Evolutionary conservation across 2,888 invertebrate genomes (phyloP), one percentile per base, ranked within the genome.

Genomic region (Troglohyphantes excavatus): DNA sequence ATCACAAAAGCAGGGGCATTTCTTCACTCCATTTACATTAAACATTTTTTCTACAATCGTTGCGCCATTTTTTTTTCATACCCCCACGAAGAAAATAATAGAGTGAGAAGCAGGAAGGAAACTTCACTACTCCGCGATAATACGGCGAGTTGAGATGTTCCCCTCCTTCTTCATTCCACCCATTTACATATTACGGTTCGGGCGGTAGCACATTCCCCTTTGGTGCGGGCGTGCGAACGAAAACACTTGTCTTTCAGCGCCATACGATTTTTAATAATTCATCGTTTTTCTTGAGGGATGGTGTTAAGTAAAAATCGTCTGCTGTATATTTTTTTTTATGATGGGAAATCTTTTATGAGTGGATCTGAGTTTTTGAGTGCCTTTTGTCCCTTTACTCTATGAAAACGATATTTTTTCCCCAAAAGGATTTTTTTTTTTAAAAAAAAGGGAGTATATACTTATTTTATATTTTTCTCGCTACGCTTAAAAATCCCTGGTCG

Each of bases 101-200:
- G 27, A 67, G 26, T 17, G 26, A 46, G 46, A n/a, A 53, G 26
- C 33, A 5, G 39, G 19, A 33, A n/a, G 23, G 33, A 78, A 39
- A 39, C 39, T 39, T 39, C 39, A 39, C 39, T 11, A 39, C 39
- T 39, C 39, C 39, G 3, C 39, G 39, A 39, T 39, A 39, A 39
- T 39, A 39, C 39, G 9, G 7, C 39, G 83, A 33, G 83, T 83
- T 83, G 83, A 83, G 83, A 72, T 65, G 83, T 83, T 39, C 33
- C 23, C 27, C 33, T 76, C 61, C 46, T 70, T 21, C 33, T 73
- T 72, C 83, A 61, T 72, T 83, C 61, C 83, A 73, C 63, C 61
- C 83, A 83, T 83, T 83, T 83, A 29, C 83, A 83, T 83, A 83
- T 73, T 73, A 65, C 43, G 65, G 59, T 2, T 2, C 59, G 29